These are phyloP conservation scores for Anoplopoma fimbria DNA, from an alignment of 2,113 vertebrate genomes.

Conservation along the genomic window DNA sequence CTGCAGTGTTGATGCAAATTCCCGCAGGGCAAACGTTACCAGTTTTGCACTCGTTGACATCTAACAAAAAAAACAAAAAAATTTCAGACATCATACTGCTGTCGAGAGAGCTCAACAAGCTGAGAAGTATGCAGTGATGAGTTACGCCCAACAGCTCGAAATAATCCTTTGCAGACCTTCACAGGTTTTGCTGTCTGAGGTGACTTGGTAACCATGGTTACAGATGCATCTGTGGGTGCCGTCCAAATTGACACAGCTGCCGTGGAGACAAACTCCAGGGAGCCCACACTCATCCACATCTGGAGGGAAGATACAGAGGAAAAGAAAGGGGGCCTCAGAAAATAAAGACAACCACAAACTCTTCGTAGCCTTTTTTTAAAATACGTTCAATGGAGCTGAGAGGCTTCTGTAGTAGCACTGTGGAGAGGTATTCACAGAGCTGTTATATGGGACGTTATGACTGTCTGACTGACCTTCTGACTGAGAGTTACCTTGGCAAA, in stretches of 20 bases:
- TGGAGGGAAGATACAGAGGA: slow-evolving; percentile 67
- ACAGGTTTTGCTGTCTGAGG: slow-evolving; percentile 85
- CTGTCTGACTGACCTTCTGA: slow-evolving; percentile 9
- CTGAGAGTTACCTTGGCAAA: slow-evolving; percentile 83
- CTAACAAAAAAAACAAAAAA: slow-evolving; percentile 79
- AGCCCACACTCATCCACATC: slow-evolving; percentile 88
- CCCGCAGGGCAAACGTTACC: slow-evolving; percentile 80
- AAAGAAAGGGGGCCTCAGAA: slow-evolving; percentile 37
- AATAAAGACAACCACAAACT: slow-evolving; percentile 38
- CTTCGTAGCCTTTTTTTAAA: slow-evolving; percentile 46
- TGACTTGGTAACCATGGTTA: slow-evolving; percentile 85
- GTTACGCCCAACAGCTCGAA: slow-evolving; percentile 48
- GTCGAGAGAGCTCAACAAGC: slow-evolving; percentile 16
- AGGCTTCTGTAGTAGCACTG: slow-evolving; percentile 50
- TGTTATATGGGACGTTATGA: neutral
- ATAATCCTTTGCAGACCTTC: slow-evolving; percentile 84
- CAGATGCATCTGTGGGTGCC: slow-evolving; percentile 89
- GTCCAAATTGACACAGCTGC: slow-evolving; percentile 88
- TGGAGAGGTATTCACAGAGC: slow-evolving; percentile 46
- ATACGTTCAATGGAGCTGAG: slow-evolving; percentile 27
- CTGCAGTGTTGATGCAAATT: slow-evolving; percentile 89
- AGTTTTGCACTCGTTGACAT: slow-evolving; percentile 87
- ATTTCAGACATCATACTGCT: slow-evolving; percentile 57
- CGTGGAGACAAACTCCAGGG: slow-evolving; percentile 84
- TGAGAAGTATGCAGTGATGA: slow-evolving; percentile 28